Base-by-base conservation (phyloP, 2,113 vertebrate species). In the Hippopotamus amphibius region DNA sequence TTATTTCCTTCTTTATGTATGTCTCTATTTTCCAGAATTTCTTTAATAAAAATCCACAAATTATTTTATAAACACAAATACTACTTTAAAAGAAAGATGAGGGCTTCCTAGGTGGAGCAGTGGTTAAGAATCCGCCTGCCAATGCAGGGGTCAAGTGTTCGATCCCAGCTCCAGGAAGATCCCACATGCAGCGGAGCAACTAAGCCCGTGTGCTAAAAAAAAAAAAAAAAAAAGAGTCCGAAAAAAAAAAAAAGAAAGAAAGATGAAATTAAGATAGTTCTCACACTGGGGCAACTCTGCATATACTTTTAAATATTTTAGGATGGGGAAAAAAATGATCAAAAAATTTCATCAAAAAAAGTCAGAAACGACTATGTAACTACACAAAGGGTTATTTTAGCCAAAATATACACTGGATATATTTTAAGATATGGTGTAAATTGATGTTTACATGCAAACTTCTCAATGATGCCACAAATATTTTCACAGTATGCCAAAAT, bases 361-460 rank as follows among this genome's bases (percentile, higher is more conserved):
- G 43, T 61, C 55, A 72, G 30, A 96, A 84, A 88, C 7, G 6
- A 85, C 82, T 91, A 65, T 37, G 65, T 63, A 88, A 71, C 77
- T 80, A 30, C 15, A 95, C 46, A 95, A 26, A 96, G 19, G 5
- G 16, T 71, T 93, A 37, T 88, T 96, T 93, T 92, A 95, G 55
- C 66, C 77, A 74, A 88, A 95, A 83, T 84, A 55, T 79, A 95
- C 61, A 92, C 53, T 61, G 84, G 30, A 43, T 93, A 71, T 90
- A 82, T 92, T 92, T 96, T 95, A 94, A 96, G 68, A 96, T 89
- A 63, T 33, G 41, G 15, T 79, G 57, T 85, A 83, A 96, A 66
- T n/a, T 53, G 41, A 94, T 95, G 77, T 89, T 95, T 91, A 93
- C 66, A 96, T 96, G 80, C 71, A 97, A 94, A 82, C 72, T 82